Evolutionary conservation across 2,888 invertebrate genomes (phyloP).

Genomic region (Hypomecis atomaria): DNA sequence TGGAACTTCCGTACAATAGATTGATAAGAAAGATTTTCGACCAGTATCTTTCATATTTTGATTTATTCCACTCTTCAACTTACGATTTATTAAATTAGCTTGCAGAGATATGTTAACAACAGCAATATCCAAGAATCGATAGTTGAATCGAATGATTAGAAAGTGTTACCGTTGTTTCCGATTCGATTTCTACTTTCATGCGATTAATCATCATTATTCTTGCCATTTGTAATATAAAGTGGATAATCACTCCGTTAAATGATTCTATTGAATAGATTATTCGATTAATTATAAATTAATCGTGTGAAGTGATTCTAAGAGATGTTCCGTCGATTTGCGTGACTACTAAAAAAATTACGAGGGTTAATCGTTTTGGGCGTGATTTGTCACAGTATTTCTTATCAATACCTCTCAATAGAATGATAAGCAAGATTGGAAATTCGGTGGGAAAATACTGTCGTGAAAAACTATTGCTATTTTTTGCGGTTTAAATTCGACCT

Average conservation of each 20-base stretch:
- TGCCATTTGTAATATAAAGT: slow-evolving; percentile 28
- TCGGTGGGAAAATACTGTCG: slow-evolving; percentile 13
- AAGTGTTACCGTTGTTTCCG: slow-evolving; percentile 56
- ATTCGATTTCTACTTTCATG: slow-evolving; percentile 60
- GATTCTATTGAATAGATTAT: slow-evolving; percentile 23
- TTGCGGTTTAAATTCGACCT: slow-evolving; percentile 13
- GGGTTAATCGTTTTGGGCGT: slow-evolving; percentile 7
- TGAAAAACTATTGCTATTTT: slow-evolving; percentile 10
- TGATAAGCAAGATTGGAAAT: slow-evolving; percentile 8
- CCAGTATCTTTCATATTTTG: slow-evolving; percentile 27
- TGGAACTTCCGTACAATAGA: slow-evolving; percentile 76
- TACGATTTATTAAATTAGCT: slow-evolving; percentile 39
- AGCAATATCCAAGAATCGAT: slow-evolving; percentile 48
- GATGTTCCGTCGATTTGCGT: slow-evolving; percentile 19
- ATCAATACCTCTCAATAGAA: slow-evolving; percentile 4
- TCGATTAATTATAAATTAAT: slow-evolving; percentile 19
- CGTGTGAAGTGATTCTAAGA: slow-evolving; percentile 23
- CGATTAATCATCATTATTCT: slow-evolving; percentile 57
- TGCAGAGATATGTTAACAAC: slow-evolving; percentile 41
- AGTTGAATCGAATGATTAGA: slow-evolving; percentile 49
- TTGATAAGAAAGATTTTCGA: slow-evolving; percentile 58
- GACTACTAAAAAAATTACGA: slow-evolving; percentile 3
- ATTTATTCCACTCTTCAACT: slow-evolving; percentile 33
- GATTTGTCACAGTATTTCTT: slow-evolving; percentile 1
- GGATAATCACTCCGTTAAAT: slow-evolving; percentile 10